Evolutionary conservation across 2,113 vertebrate species (phyloP).

Genomic region (Onychostruthus taczanowskii): DNA sequence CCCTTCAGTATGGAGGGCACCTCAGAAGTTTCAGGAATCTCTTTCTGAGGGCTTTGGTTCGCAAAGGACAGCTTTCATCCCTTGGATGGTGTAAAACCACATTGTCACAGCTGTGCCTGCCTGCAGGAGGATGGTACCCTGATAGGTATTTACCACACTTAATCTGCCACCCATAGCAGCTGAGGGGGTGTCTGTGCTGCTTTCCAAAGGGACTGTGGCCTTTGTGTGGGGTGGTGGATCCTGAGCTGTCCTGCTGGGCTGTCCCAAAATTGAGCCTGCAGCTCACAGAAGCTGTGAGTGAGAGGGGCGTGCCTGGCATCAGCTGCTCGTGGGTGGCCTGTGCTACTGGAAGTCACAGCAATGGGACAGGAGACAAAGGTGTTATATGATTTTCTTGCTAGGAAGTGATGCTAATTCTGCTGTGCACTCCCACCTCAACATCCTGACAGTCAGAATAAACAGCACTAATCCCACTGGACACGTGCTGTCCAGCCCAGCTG

Average conservation of each 20-base stretch:
- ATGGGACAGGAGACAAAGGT: not conserved
- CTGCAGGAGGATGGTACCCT: not conserved
- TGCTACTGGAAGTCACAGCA: not conserved
- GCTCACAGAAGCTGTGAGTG: not conserved
- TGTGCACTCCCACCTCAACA: not conserved
- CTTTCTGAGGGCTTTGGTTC: not conserved
- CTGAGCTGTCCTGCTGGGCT: not conserved
- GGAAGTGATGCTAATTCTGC: not conserved
- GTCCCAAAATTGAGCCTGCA: not conserved
- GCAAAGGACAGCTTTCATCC: not conserved
- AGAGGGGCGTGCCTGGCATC: not conserved
- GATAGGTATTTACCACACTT: fast-evolving
- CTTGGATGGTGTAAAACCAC: not conserved
- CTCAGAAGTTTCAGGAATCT: not conserved
- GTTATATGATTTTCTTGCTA: not conserved
- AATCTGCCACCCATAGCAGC: not conserved
- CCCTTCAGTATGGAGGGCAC: not conserved
- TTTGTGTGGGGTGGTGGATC: not conserved
- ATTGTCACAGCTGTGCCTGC: fast-evolving
- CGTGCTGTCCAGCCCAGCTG: fast-evolving
- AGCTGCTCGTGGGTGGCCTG: fast-evolving
- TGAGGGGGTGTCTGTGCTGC: not conserved
- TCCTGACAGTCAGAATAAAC: not conserved
- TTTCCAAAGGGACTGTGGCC: not conserved
- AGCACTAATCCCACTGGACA: fast-evolving